phyloP scores from a whole-genome alignment of 2,888 invertebrate genomes.

The Xiphydria camelus region DNA sequence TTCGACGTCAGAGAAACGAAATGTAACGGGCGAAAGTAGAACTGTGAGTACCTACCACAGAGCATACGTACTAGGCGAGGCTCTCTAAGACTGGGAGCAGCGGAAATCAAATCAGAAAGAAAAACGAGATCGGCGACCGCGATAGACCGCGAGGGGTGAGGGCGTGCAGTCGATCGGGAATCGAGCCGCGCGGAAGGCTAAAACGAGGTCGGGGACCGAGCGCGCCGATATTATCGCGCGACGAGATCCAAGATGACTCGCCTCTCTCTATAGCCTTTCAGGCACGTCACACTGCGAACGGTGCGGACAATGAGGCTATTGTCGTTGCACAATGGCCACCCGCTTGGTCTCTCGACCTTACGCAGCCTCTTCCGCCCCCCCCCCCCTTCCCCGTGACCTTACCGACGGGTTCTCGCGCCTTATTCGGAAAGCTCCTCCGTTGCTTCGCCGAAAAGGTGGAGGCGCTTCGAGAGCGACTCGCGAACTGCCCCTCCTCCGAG shows the following conservation, averaged over 20 bases:
- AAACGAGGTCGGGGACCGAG: constrained; percentile 30
- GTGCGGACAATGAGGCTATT: constrained; percentile 52
- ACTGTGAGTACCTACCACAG: too few species aligned
- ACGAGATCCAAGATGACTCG: constrained; percentile 46
- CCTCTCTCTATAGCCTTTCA: constrained; percentile 23
- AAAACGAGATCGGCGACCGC: too few species aligned
- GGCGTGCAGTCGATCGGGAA: constrained; percentile 14
- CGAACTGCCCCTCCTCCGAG: too few species aligned
- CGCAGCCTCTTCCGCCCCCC: constrained; percentile 33
- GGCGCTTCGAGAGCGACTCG: too few species aligned
- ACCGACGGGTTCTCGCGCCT: too few species aligned
- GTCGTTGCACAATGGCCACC: constrained; percentile 49
- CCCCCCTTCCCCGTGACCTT: constrained; percentile 18
- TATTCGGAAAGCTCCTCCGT: too few species aligned
- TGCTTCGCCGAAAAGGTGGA: too few species aligned
- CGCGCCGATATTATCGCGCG: constrained; percentile 49
- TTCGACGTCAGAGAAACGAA: too few species aligned
- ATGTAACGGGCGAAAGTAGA: too few species aligned
- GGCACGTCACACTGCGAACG: constrained; percentile 35
- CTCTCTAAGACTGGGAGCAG: too few species aligned
- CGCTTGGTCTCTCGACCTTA: constrained; percentile 43
- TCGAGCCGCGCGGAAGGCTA: constrained; percentile 22
- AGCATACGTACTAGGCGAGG: too few species aligned
- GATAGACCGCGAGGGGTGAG: constrained; percentile 32
- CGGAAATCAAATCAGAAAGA: too few species aligned